A percentile compares a stretch with the other conserved stretches of the same genome.
phyloP scores from a whole-genome alignment of 1,140 invertebrate genomes.

The Drosophila fuyamai region DNA sequence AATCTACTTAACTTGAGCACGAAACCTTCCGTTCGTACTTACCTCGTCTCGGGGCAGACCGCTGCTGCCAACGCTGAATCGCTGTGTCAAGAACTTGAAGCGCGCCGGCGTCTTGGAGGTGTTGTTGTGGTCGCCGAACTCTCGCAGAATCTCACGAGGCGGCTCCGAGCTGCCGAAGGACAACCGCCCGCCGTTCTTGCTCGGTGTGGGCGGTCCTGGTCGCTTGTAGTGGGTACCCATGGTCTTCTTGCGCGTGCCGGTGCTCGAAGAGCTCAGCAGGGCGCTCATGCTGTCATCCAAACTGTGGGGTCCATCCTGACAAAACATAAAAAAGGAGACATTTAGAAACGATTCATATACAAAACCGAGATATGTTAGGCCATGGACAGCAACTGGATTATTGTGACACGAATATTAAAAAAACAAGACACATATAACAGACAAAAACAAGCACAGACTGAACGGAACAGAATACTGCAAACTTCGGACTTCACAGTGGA shows the following conservation, averaged over 20 bases:
- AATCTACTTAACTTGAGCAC: conserved; percentile 8
- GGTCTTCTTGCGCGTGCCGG: conserved; percentile 85
- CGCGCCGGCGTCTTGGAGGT: conserved; percentile 73
- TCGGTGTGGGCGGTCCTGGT: conserved; percentile 93
- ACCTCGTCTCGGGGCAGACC: conserved; percentile 66
- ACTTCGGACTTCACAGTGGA: background rate
- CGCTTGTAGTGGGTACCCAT: conserved; percentile 91
- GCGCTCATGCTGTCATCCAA: conserved; percentile 88
- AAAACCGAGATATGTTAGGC: background rate
- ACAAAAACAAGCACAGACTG: background rate
- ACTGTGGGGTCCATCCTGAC: conserved; percentile 86
- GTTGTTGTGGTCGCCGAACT: conserved; percentile 47
- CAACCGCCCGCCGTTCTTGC: conserved; percentile 91
- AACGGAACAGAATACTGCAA: too few species aligned
- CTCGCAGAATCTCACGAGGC: conserved; percentile 72
- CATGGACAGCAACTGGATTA: conserved; percentile 9
- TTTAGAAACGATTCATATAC: background rate
- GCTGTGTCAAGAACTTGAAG: conserved; percentile 76
- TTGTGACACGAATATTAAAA: background rate
- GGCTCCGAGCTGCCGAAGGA: conserved; percentile 86
- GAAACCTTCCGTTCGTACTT: conserved; percentile 3
- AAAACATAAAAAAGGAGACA: background rate
- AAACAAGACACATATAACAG: background rate
- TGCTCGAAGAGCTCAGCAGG: conserved; percentile 85
- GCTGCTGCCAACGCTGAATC: conserved; percentile 72